phyloP scores from a whole-genome alignment of 1,140 invertebrate genomes.

The Nylanderia fulva region DNA sequence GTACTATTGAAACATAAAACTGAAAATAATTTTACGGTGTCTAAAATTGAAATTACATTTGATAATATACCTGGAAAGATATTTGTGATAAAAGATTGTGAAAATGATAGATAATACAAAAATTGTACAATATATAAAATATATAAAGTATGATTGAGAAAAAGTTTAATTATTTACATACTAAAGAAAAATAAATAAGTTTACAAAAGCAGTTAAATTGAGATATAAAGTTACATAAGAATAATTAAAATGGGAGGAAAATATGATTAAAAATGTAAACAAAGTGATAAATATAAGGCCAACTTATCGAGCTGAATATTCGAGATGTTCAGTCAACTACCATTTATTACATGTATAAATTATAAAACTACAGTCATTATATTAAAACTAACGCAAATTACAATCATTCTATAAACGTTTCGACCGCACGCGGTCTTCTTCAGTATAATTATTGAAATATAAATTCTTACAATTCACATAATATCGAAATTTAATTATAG shows the following conservation, averaged over 20 bases:
- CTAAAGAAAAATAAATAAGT: conserved; percentile 5
- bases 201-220: conserved; percentile 4
- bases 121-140: background rate
- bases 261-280: no score
- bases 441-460: no score
- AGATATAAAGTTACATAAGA: background rate
- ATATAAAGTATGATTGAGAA: background rate
- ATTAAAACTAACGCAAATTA: no score
- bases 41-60: conserved; percentile 70
- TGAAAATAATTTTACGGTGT: conserved; percentile 34
- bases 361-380: no score
- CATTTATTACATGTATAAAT: no score
- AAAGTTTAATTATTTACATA: background rate
- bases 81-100: conserved; percentile 65
- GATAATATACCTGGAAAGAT: conserved; percentile 57
- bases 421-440: no score
- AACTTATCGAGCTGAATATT: no score
- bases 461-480: no score
- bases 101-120: background rate
- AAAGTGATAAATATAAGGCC: no score
- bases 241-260: conserved; percentile 14
- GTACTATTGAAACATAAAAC: conserved; percentile 11
- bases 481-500: no score
- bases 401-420: no score
- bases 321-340: no score